Evolutionary conservation across 2,888 invertebrate genomes (phyloP).

Genomic region (Oligia latruncula): DNA sequence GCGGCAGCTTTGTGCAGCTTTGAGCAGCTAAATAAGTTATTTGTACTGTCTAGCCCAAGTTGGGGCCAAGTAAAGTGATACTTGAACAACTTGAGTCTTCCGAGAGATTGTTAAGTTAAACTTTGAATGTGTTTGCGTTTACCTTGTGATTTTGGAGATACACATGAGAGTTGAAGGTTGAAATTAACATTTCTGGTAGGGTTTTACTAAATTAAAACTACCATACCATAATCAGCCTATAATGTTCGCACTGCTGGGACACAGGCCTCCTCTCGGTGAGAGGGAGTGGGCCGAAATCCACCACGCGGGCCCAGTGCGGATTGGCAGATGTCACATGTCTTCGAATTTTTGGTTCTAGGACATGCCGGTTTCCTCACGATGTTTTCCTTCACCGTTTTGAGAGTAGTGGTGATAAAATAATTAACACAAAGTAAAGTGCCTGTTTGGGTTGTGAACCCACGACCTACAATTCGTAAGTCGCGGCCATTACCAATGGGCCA

Average conservation of each 20-base stretch:
- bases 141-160: conserved; percentile 39
- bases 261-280: too few species aligned
- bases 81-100: conserved; percentile 56
- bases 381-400: neutral
- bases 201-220: neutral
- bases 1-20: conserved; percentile 42
- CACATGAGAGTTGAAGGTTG: conserved; percentile 11
- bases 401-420: neutral
- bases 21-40: conserved; percentile 56
- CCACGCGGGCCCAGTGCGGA: too few species aligned
- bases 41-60: conserved; percentile 55
- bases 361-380: too few species aligned
- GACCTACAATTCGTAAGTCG: too few species aligned
- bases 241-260: too few species aligned
- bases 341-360: too few species aligned
- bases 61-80: conserved; percentile 56
- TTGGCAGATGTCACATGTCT: too few species aligned
- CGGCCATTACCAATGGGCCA: too few species aligned
- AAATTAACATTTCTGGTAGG: neutral
- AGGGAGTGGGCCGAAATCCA: too few species aligned
- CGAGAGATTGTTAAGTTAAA: conserved; percentile 39
- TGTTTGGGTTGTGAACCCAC: too few species aligned
- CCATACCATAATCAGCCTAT: too few species aligned
- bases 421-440: neutral
- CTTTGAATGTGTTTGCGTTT: conserved; percentile 37